A percentile compares a stretch with the other conserved stretches of the same genome.
Conservation (phyloP, 2,888 invertebrate species). For the Agrochola lota region DNA sequence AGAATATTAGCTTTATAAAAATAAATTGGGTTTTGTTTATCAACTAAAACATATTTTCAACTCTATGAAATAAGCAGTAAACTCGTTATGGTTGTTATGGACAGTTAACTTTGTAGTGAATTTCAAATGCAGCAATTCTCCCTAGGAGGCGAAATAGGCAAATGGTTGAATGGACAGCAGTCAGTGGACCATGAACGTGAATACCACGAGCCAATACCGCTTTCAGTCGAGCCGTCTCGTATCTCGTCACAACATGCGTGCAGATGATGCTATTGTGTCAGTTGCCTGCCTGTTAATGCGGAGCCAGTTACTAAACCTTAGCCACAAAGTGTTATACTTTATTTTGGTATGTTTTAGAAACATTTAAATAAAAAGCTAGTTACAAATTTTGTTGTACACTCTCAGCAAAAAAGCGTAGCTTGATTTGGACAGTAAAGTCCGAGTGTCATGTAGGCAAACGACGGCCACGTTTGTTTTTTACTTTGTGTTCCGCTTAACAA, state of each 20-base stretch:
- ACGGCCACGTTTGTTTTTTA: slow-evolving; percentile 59
- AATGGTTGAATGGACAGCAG: slow-evolving; percentile 72
- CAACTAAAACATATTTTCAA: not conserved
- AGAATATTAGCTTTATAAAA: slow-evolving; percentile 13
- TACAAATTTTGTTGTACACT: slow-evolving; percentile 2
- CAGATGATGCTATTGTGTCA: slow-evolving; percentile 56
- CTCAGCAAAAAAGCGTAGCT: slow-evolving; percentile 26
- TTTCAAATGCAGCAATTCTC: slow-evolving; percentile 53
- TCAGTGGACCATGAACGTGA: slow-evolving; percentile 74
- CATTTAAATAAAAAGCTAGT: not conserved
- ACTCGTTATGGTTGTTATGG: slow-evolving; percentile 41
- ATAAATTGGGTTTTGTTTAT: slow-evolving; percentile 13
- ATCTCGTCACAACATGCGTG: slow-evolving; percentile 57
- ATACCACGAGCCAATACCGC: slow-evolving; percentile 71
- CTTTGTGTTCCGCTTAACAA: slow-evolving; percentile 66
- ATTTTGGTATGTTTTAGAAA: not conserved
- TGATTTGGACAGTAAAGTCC: slow-evolving; percentile 39
- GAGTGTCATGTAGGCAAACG: slow-evolving; percentile 43
- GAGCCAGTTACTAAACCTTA: slow-evolving; percentile 25
- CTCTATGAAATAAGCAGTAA: slow-evolving; percentile 24
- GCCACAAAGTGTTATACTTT: not conserved
- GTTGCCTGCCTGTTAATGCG: slow-evolving; percentile 27
- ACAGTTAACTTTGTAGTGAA: slow-evolving; percentile 58
- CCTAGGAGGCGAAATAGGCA: slow-evolving; percentile 64
- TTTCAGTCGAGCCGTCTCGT: slow-evolving; percentile 59